Base-by-base conservation (phyloP, 2,888 invertebrate species). In the Morpho helenor region DNA sequence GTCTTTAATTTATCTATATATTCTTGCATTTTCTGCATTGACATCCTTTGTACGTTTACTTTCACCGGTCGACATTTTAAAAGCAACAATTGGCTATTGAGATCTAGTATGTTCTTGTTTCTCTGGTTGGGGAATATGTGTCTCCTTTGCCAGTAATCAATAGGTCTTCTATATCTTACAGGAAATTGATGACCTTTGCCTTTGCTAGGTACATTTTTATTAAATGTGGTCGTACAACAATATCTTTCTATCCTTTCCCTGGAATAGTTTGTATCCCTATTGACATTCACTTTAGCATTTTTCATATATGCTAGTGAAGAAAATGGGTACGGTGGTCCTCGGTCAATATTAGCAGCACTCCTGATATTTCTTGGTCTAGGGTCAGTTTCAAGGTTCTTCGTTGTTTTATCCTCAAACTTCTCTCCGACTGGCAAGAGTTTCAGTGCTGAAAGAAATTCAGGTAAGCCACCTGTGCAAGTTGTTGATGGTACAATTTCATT, bases 31-130 rank as follows among this genome's bases (percentile, higher is more conserved):
- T 84, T 82, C 44, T 84, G 71, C 41, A 74, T 59, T 4, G 87
- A 87, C 79, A 92, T 82, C 45, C 81, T 79, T 7, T 87, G 80
- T 31, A 92, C 61, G 22, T 82, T 70, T 5, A 92, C 92, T 49
- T 84, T 76, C 44, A 91, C 71, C 1, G 91, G 89, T 71, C 81
- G 87, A 72, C 92, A 92, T 57, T 91, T 84, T 42, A 92, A 72
- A 56, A 88, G 80, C 56, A 92, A 74, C 60, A 93, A 71, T 71
- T 93, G 93, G 47, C 78, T 83, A 56, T 84, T 84, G 52, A 90
- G 57, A 71, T 85, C 86, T 9, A 91, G 77, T 66, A 89, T 70
- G 69, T 76, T 74, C 68, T 89, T 91, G 22, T 85, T 80, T 61
- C 89, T 77, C 66, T 91, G 90, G 59, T 81, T 63, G 2, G 89